Conservation (phyloP, 2,888 invertebrate genomes). For the Amphipoea lucens region DNA sequence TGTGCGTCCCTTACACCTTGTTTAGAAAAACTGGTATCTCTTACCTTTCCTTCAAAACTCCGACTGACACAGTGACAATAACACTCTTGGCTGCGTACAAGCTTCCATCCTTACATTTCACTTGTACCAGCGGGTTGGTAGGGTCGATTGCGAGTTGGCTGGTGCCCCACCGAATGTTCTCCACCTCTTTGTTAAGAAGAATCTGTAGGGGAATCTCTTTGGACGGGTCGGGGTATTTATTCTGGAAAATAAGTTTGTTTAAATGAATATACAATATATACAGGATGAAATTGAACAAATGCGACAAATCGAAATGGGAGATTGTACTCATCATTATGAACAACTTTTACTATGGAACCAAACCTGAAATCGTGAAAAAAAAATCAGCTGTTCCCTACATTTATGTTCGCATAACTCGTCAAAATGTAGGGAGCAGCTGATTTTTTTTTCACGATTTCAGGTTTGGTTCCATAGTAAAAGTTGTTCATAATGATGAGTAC, state of each 20-base stretch:
- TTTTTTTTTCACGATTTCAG: too few relatives aligned
- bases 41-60: slow-evolving; percentile 91
- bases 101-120: slow-evolving; percentile 90
- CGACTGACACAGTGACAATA: slow-evolving; percentile 92
- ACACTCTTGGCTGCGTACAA: slow-evolving; percentile 91
- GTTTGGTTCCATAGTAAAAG: too few relatives aligned
- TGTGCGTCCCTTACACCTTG: not conserved
- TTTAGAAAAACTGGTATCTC: not conserved
- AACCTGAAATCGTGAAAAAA: too few relatives aligned
- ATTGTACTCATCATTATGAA: too few relatives aligned
- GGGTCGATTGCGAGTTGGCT: slow-evolving; percentile 72
- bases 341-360: too few relatives aligned
- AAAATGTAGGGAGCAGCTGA: too few relatives aligned
- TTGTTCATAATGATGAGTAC: too few relatives aligned
- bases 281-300: too few relatives aligned
- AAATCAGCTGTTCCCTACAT: too few relatives aligned
- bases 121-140: slow-evolving; percentile 83
- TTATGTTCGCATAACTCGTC: too few relatives aligned
- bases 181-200: slow-evolving; percentile 89
- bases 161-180: slow-evolving; percentile 86
- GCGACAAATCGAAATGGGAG: too few relatives aligned
- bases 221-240: slow-evolving; percentile 85
- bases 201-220: slow-evolving; percentile 86
- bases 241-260: slow-evolving; percentile 74
- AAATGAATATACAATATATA: too few relatives aligned